Percentiles rank a stretch among this genome's conserved stretches.
Evolutionary conservation across 2,888 invertebrate genomes (phyloP).

Genomic region (Parnassius mnemosyne): DNA sequence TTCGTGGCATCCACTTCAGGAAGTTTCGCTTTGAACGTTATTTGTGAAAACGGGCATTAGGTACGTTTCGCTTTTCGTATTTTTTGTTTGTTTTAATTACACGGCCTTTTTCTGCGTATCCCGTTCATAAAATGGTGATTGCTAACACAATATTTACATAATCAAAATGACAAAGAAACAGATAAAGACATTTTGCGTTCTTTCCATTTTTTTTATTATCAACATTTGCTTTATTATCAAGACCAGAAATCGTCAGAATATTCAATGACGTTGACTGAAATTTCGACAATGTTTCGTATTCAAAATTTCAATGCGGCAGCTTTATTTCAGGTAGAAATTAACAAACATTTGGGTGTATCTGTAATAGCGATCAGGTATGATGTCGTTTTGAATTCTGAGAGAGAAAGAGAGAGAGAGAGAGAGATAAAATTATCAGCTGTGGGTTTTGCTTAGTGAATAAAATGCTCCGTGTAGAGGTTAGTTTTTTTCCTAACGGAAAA

Average conservation of each 20-base stretch:
- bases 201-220: not conserved
- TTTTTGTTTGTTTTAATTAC: conserved; percentile 21
- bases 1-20: not conserved
- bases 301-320: too few relatives aligned
- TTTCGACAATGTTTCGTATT: too few relatives aligned
- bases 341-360: too few relatives aligned
- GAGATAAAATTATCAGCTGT: too few relatives aligned
- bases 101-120: conserved; percentile 2
- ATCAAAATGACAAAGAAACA: not conserved
- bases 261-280: too few relatives aligned
- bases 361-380: too few relatives aligned
- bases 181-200: not conserved
- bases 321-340: too few relatives aligned
- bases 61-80: conserved; percentile 12
- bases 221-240: not conserved
- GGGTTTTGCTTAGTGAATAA: too few relatives aligned
- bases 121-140: not conserved
- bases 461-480: too few relatives aligned
- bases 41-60: conserved; percentile 7
- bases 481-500: too few relatives aligned
- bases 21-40: conserved; percentile 7
- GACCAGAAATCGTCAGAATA: not conserved
- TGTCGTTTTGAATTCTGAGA: too few relatives aligned
- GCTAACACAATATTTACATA: not conserved
- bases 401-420: too few relatives aligned